These are phyloP conservation scores for Neogobius melanostomus DNA, from an alignment of 2,113 vertebrate genomes.

Conservation along the genomic window DNA sequence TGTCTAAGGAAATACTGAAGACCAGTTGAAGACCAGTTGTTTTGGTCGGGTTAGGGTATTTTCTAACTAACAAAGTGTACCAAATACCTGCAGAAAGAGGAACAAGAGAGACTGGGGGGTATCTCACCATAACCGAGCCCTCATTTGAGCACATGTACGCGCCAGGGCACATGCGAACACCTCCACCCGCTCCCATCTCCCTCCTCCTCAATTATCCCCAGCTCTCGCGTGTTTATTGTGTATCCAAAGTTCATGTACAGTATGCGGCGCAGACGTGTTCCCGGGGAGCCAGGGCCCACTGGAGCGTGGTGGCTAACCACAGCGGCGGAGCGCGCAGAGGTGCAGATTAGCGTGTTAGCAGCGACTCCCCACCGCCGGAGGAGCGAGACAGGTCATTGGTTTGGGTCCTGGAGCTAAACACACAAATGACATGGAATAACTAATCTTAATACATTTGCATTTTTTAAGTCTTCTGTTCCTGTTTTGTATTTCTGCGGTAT, in stretches of 20 bases:
- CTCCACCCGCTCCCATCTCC: slow-evolving; percentile 42
- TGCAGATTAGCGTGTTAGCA: slow-evolving; percentile 60
- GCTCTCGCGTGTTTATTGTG: slow-evolving; percentile 91
- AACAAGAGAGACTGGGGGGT: no score
- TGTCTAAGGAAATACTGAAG: no score
- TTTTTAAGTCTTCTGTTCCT: background rate
- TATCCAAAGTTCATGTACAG: slow-evolving; percentile 90
- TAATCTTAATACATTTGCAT: slow-evolving; percentile 8
- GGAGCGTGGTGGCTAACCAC: slow-evolving; percentile 82
- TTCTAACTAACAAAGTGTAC: no score
- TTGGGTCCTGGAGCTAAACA: slow-evolving; percentile 28
- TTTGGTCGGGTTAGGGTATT: no score
- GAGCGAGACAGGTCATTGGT: slow-evolving; percentile 55
- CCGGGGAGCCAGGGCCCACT: slow-evolving; percentile 77
- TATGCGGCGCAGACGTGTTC: slow-evolving; percentile 87
- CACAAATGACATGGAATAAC: background rate
- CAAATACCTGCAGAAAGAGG: no score
- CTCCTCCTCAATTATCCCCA: slow-evolving; percentile 92
- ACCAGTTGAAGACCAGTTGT: no score
- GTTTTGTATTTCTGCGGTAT: background rate
- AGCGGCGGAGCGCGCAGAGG: slow-evolving; percentile 71
- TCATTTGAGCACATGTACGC: no score
- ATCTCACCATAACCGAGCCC: no score
- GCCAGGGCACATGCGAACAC: slow-evolving; percentile 59
- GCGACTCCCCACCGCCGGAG: slow-evolving; percentile 26